These are phyloP conservation scores for Muntiacus reevesi DNA, from an alignment of 2,113 vertebrate genomes.

Conservation along the genomic window DNA sequence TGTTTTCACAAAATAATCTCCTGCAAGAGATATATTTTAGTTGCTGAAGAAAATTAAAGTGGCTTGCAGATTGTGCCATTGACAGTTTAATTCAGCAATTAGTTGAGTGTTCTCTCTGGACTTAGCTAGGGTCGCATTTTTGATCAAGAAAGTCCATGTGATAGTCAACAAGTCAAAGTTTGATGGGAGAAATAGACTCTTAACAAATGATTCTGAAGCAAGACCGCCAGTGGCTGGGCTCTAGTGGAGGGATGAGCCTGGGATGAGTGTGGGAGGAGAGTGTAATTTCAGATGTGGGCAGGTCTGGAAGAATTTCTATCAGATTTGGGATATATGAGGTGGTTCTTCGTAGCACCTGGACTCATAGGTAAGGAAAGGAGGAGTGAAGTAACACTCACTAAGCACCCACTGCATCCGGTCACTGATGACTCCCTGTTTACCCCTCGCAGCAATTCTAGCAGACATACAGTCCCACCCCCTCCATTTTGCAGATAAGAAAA, in stretches of 20 bases:
- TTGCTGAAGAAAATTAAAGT: neutral
- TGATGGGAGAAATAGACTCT: neutral
- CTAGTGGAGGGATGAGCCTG: neutral
- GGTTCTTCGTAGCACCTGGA: neutral
- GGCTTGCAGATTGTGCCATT: neutral
- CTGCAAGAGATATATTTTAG: slow-evolving; percentile 12
- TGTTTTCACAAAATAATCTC: slow-evolving; percentile 49
- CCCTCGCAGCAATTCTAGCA: neutral
- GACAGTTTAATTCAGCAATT: neutral
- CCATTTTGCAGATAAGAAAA: neutral
- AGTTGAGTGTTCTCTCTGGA: neutral
- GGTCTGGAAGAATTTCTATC: neutral
- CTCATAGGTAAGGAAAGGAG: neutral
- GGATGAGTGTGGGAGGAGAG: neutral
- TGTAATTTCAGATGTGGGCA: neutral
- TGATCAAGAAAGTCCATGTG: neutral
- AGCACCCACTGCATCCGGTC: neutral
- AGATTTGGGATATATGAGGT: neutral
- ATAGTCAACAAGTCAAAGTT: neutral
- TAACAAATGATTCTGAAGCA: neutral
- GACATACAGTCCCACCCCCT: neutral
- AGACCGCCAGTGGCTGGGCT: neutral
- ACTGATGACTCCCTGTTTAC: neutral
- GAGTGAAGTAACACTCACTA: neutral
- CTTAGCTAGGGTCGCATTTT: neutral